Percentiles rank a stretch among this genome's conserved stretches.
These are phyloP conservation scores for Meandrusa payeni DNA, from an alignment of 2,888 invertebrate genomes.

Conservation along the genomic window DNA sequence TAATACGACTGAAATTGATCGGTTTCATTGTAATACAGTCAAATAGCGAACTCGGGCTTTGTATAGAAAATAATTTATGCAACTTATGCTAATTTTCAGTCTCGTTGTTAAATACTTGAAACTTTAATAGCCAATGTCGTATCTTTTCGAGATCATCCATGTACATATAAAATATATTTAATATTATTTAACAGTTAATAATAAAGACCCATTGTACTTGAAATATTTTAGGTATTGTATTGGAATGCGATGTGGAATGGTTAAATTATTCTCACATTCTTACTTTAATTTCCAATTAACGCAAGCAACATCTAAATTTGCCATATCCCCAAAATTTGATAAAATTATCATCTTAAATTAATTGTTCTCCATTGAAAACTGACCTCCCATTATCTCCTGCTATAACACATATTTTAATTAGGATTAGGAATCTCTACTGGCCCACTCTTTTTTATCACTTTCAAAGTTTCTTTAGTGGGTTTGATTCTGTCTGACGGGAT, in stretches of 20 bases:
- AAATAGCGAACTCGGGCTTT: too few species aligned
- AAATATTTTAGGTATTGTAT: not conserved
- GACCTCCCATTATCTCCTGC: not conserved
- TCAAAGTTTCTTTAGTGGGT: conserved; percentile 76
- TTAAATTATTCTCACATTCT: too few species aligned
- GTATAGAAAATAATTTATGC: not conserved
- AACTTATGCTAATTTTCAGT: conserved; percentile 8
- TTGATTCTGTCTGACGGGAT: conserved; percentile 77
- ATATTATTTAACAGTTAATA: not conserved
- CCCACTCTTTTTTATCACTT: conserved; percentile 82
- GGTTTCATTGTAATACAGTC: too few species aligned
- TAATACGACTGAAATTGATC: too few species aligned
- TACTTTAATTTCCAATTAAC: too few species aligned
- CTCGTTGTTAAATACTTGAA: conserved; percentile 13
- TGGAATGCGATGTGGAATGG: conserved; percentile 20
- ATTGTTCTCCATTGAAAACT: not conserved
- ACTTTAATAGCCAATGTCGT: conserved; percentile 1
- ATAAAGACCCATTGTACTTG: not conserved
- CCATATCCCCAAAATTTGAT: too few species aligned
- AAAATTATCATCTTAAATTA: not conserved
- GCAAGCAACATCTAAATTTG: too few species aligned
- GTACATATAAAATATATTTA: not conserved
- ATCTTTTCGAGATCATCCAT: conserved; percentile 12
- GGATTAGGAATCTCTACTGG: conserved; percentile 70
- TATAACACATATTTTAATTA: conserved; percentile 29